Base-by-base conservation (phyloP, 2,113 vertebrate species). In the Ibidorhyncha struthersii region DNA sequence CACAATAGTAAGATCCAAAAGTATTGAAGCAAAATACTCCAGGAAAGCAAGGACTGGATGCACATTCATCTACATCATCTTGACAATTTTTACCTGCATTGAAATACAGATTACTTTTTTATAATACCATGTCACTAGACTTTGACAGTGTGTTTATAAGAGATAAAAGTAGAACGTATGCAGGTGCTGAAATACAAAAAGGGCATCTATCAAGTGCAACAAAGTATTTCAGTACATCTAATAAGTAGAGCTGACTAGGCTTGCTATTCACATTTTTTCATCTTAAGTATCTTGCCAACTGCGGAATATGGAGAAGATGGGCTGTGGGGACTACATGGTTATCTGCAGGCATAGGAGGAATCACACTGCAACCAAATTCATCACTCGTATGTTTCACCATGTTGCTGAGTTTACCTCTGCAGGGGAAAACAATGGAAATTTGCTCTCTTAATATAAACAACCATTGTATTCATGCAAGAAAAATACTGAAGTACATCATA, bases 61-160 rank as follows among this genome's bases (percentile, higher is more conserved):
- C 62, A 92, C 99, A 99, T 95, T 99, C 99, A 32, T 99, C 98
- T 27, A 98, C 34, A 69, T 99, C 99, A 61, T 98, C 98, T 97
- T 99, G 97, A 77, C 99, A 99, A 4, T 98, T 98, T 67, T 77
- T 94, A 71, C 99, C 99, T 99, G 79, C 49, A 88, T 83, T 62
- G 66, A 97, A 96, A 97, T 19, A 93, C 7, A 93, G 26, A 79
- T 53, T 47, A 38, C 55, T 52, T 58, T 69, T 10, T 4, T 16
- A 43, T 56, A 77, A 53, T 76, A 69, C 5, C 25, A 3, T 38
- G 30, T 53, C 63, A 63, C 21, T 47, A 62, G 52, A 40, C 6
- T 89, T 81, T 61, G 41, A 66, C 63, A 47, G 6, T 7, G 3
- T 36, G 3, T 79, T 74, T 72, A 50, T 67, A 52, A 55, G 56